Base-by-base conservation (phyloP, 2,888 invertebrate genomes). In the Oligia strigilis region DNA sequence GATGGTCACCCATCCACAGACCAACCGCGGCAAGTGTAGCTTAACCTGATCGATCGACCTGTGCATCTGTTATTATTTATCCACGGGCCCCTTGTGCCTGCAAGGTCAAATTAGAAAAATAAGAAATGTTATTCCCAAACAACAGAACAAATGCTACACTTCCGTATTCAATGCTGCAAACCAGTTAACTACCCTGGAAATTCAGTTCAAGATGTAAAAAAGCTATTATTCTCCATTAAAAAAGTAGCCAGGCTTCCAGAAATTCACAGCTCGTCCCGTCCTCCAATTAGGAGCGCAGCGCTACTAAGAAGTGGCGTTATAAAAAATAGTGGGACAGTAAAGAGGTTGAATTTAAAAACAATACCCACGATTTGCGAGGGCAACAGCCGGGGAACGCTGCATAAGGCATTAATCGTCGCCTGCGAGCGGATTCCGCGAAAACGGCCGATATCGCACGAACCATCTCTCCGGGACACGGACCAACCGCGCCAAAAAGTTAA, bases 371-470 rank as follows among this genome's bases (percentile, higher is more conserved):
- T 83, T 77, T 78, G 86, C 82, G 89, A 89, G 92, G 90, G 90
- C 90, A 89, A 88, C 88, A 90, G 87, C 87, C 87, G 82, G 75
- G 71, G 65, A 78, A 70, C 79, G 75, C 91, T 90, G 75, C 90
- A 89, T 83, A 92, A 90, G 92, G 92, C 83, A 87, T 90, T 92
- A 92, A 92, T 91, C 90, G 92, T 85, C 91, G 90, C 90, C 89
- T 90, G 83, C 81, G 79, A 84, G 84, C 73, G 78, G 84, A 81
- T 93, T 92, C 92, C 84, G 86, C 89, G 92, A 92, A 92, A 83
- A 82, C 75, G 6, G 67, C 67, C 83, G 88, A 87, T 93, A 92
- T 91, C 93, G 77, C 83, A 84, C 84, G 84, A 84, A 82, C 86
- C 72, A 91, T 91, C 91, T 88, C 75, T 65, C 72, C 79, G 76